These are phyloP conservation scores for Zoanthus solanderi DNA, from an alignment of 92 coral and sea anemone genomes.

Conservation along the genomic window DNA sequence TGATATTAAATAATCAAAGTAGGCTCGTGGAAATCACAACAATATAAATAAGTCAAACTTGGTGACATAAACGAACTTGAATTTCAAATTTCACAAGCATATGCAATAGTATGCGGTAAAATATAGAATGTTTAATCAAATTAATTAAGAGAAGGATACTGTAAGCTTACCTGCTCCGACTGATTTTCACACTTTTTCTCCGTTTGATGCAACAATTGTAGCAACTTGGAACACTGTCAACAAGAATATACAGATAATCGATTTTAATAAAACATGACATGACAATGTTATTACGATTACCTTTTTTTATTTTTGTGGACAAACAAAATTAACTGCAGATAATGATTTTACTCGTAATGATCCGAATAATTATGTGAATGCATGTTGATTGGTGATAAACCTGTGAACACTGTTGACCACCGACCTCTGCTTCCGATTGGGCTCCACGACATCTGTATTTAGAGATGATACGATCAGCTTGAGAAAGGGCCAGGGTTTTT, in stretches of 20 bases:
- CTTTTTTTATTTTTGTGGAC: no score
- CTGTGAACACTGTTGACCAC: not conserved
- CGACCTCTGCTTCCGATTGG: slow-evolving; percentile 97
- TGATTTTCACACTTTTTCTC: slow-evolving; percentile 89
- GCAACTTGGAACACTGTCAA: slow-evolving; percentile 86
- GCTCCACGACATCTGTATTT: slow-evolving; percentile 97
- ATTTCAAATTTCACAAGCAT: no score
- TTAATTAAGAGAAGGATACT: not conserved
- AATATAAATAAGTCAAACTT: no score
- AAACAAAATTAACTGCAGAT: no score
- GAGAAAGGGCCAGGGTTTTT: slow-evolving; percentile 92
- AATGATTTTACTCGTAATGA: no score
- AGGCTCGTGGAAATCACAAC: no score
- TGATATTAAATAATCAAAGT: no score
- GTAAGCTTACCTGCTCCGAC: slow-evolving; percentile 75
- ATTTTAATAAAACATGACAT: not conserved
- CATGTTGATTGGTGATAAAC: no score
- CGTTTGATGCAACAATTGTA: slow-evolving; percentile 89
- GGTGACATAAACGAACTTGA: no score
- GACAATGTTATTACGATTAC: not conserved
- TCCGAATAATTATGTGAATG: no score
- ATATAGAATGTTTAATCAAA: no score
- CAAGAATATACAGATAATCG: not conserved
- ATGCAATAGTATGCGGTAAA: no score
- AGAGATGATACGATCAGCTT: slow-evolving; percentile 96